These are phyloP conservation scores for Ophion costatus DNA, from an alignment of 2,888 invertebrate species.

Conservation along the genomic window DNA sequence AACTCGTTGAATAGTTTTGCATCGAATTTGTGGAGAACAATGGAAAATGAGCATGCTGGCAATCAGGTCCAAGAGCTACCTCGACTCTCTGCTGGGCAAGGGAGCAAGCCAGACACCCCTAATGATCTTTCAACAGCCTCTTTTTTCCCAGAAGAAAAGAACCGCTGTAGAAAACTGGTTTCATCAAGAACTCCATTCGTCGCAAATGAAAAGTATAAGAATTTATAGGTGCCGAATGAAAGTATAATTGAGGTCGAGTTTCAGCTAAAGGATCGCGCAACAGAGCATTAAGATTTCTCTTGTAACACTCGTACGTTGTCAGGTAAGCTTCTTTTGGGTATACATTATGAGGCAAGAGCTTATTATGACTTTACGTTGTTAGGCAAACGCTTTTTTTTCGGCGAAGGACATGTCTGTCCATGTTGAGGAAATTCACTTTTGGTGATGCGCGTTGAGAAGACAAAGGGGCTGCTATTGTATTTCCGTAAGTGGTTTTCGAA, in stretches of 20 bases:
- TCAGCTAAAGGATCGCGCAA: neutral
- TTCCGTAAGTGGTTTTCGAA: constrained; percentile 36
- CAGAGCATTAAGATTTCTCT: neutral
- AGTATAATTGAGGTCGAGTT: neutral
- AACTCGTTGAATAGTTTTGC: neutral
- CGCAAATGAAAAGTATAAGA: neutral
- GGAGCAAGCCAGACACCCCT: neutral
- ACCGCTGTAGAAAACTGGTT: neutral
- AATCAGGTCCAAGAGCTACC: neutral
- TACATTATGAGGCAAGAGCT: neutral
- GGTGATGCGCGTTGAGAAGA: constrained; percentile 13
- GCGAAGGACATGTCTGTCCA: neutral
- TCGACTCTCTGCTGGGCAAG: neutral
- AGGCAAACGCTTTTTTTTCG: neutral
- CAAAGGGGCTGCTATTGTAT: constrained; percentile 34
- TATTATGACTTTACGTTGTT: neutral
- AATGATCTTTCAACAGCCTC: neutral
- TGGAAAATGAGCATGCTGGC: neutral
- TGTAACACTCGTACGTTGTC: neutral
- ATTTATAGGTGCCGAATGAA: neutral
- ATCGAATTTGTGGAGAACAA: neutral
- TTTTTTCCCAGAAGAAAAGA: neutral
- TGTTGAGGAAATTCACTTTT: constrained; percentile 4
- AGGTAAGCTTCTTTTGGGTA: neutral
- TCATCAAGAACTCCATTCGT: neutral